These are phyloP conservation scores for Allolobophora icterica DNA, from an alignment of 2,888 invertebrate species.

Conservation along the genomic window DNA sequence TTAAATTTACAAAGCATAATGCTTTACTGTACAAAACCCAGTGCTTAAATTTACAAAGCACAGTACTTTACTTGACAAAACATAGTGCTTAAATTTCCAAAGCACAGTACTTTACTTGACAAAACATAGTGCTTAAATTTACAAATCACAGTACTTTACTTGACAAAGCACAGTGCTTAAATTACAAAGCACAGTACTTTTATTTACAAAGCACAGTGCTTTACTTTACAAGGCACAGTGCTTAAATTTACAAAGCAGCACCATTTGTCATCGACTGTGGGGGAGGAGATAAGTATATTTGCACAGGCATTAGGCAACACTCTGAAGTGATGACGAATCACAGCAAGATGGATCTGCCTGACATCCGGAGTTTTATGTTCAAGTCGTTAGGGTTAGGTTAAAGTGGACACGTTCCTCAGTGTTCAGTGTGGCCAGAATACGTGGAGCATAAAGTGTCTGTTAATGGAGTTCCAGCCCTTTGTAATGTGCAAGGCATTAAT, in stretches of 20 bases:
- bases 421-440: not conserved
- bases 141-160: no score
- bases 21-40: no score
- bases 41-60: no score
- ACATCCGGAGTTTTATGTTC: not conserved
- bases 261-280: not conserved
- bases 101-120: no score
- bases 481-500: no score
- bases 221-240: not conserved
- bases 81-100: no score
- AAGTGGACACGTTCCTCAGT: not conserved
- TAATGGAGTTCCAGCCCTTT: no score
- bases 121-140: no score
- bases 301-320: not conserved
- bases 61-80: no score
- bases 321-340: not conserved
- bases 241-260: not conserved
- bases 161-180: no score
- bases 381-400: not conserved
- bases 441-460: not conserved
- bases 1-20: not conserved
- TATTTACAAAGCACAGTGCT: no score
- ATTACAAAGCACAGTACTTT: no score
- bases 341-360: not conserved
- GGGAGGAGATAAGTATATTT: not conserved